Conservation (phyloP, 2,113 vertebrate species). For the Neofelis nebulosa region DNA sequence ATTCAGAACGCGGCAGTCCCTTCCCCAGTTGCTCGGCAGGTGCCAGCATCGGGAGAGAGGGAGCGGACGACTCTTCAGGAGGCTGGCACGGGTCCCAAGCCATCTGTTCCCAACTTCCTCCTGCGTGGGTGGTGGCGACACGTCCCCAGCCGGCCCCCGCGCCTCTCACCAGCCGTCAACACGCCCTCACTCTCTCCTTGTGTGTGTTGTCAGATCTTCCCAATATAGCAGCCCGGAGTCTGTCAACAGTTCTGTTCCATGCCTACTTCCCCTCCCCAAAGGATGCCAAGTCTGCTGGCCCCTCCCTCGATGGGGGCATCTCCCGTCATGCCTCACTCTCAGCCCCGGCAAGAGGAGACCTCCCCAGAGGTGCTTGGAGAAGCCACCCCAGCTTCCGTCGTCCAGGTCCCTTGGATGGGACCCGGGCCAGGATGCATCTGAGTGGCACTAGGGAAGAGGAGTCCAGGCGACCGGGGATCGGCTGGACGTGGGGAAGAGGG, state of each 20-base stretch:
- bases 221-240: constrained; percentile 81
- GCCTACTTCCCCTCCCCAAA: constrained; percentile 59
- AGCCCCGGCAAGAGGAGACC: background rate
- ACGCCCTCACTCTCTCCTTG: constrained; percentile 78
- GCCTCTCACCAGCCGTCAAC: constrained; percentile 78
- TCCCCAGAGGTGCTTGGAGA: background rate
- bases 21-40: constrained; percentile 56
- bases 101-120: constrained; percentile 82
- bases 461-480: background rate
- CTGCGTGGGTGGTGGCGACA: constrained; percentile 63
- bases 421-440: background rate
- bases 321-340: background rate
- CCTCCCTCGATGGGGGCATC: background rate
- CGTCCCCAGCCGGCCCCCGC: constrained; percentile 70
- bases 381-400: background rate
- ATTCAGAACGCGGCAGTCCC: background rate
- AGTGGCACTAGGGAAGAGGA: background rate
- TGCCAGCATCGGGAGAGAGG: constrained; percentile 40
- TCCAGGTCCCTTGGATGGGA: background rate
- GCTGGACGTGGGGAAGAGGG: background rate
- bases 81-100: constrained; percentile 68
- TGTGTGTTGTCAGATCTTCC: constrained; percentile 82
- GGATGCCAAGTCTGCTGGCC: constrained; percentile 42
- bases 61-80: constrained; percentile 60
- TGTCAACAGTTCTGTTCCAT: constrained; percentile 79